These are phyloP conservation scores for Pyrocoelia pectoralis DNA, from an alignment of 2,888 invertebrate species.

Conservation along the genomic window DNA sequence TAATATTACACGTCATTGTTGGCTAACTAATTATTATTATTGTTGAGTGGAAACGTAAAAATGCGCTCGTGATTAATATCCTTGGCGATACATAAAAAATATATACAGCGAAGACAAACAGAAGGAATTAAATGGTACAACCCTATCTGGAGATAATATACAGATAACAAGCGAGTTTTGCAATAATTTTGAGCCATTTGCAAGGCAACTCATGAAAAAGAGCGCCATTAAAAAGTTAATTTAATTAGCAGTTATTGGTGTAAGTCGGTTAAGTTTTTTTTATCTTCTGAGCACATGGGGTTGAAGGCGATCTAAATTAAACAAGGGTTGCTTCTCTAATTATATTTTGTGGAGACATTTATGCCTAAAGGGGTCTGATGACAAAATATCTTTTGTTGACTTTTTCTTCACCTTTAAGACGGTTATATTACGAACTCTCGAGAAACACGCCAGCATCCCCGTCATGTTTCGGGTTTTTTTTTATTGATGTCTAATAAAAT, in stretches of 20 bases:
- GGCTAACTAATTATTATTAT: constrained; percentile 25
- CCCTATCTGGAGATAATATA: constrained; percentile 54
- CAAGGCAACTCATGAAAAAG: constrained; percentile 48
- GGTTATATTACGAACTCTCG: constrained; percentile 16
- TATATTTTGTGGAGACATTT: constrained; percentile 51
- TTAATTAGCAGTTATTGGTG: constrained; percentile 58
- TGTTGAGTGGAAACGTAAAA: constrained; percentile 26
- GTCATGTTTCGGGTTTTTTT: constrained; percentile 27
- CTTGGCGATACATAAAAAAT: constrained; percentile 18
- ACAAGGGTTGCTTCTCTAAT: constrained; percentile 48
- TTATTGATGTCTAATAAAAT: constrained; percentile 37
- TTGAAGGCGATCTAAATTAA: constrained; percentile 46
- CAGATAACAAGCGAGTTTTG: constrained; percentile 53
- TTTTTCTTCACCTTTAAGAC: constrained; percentile 34
- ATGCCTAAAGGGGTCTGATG: constrained; percentile 49
- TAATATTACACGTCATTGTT: constrained; percentile 31
- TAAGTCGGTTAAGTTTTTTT: constrained; percentile 51
- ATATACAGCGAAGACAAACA: constrained; percentile 48
- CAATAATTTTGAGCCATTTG: constrained; percentile 49
- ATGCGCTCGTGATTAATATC: constrained; percentile 26
- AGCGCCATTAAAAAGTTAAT: constrained; percentile 56
- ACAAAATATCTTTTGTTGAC: constrained; percentile 48
- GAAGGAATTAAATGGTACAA: constrained; percentile 51
- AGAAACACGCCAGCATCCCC: constrained; percentile 10
- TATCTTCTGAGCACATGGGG: constrained; percentile 48